Base-by-base conservation (phyloP, 2,113 vertebrate genomes). In the Alaudala cheleensis region DNA sequence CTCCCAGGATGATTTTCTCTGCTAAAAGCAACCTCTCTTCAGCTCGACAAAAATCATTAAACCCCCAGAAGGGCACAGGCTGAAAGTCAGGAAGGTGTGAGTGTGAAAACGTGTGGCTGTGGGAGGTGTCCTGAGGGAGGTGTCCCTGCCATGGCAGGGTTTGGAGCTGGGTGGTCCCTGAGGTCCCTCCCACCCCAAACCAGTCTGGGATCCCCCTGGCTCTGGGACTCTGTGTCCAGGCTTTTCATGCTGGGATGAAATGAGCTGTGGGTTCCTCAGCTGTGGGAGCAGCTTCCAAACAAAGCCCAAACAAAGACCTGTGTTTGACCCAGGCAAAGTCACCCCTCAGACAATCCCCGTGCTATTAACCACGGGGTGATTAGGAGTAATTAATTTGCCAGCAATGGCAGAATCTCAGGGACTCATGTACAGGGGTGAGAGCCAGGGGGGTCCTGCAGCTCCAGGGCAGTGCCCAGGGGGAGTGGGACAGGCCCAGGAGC, bases 381-480 rank as follows among this genome's bases (percentile, higher is more conserved):
- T 15, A 13, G 40, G 29, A 9, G 5, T 8, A 26, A 69, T 42
- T 70, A 15, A 39, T 50, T 91, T 47, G 28, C 53, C 44, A 83
- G 67, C 42, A 23, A 7, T 4, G 12, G 54, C 28, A 11, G 9
- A 69, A 5, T 2, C 0, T 0, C 21, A 21, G 34, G 24, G 29
- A 4, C 40, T 45, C 13, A 0, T 33, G 25, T 6, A 2, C 2
- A 16, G 25, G 50, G 51, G 0, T 14, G 60, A 4, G n/a, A 49
- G 69, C 1, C 9, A 5, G 58, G 10, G 2, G 51, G 34, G 28
- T 7, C 5, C 53, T 34, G 3, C 19, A 6, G 54, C 74, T 34
- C 61, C 80, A 8, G 9, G 19, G 34, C 61, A 37, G 51, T 2
- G 23, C 4, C 53, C 5, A 5, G 22, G 34, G 53, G 10, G 4